Percentiles rank a stretch among this genome's conserved stretches.
phyloP scores from a whole-genome alignment of 2,888 invertebrate species.

The Ennomos fuscantarius region DNA sequence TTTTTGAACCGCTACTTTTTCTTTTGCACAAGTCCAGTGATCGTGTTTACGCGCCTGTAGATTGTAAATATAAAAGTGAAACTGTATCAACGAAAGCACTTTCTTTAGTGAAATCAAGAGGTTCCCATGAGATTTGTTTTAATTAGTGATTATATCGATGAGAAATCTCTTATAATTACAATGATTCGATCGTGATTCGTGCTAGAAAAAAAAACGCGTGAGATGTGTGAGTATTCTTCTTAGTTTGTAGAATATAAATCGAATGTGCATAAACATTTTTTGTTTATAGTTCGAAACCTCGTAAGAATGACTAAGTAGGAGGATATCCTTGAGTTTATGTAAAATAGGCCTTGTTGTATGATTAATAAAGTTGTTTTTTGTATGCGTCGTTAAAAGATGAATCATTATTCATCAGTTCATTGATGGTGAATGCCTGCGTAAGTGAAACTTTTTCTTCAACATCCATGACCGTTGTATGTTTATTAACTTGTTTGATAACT shows the following conservation, averaged over 20 bases:
- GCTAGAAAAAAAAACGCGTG: conserved; percentile 64
- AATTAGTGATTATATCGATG: conserved; percentile 48
- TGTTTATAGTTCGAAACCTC: conserved; percentile 32
- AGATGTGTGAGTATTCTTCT: conserved; percentile 73
- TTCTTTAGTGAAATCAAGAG: conserved; percentile 57
- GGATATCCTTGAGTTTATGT: conserved; percentile 24
- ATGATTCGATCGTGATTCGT: conserved; percentile 48
- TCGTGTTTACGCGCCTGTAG: conserved; percentile 32
- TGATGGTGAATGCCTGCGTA: conserved; percentile 35
- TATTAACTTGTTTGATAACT: conserved; percentile 6
- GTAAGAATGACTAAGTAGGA: conserved; percentile 25
- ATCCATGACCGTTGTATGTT: conserved; percentile 24
- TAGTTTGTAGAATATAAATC: conserved; percentile 28
- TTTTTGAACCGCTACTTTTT: conserved; percentile 51
- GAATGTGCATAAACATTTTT: conserved; percentile 25
- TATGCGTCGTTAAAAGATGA: conserved; percentile 31
- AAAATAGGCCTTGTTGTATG: conserved; percentile 29
- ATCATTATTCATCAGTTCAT: conserved; percentile 32
- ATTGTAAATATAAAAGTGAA: conserved; percentile 42
- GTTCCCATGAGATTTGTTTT: conserved; percentile 58
- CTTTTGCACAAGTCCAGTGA: conserved; percentile 28
- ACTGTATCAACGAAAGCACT: conserved; percentile 48
- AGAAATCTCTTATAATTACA: conserved; percentile 39
- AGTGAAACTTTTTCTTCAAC: conserved; percentile 37
- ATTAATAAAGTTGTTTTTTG: conserved; percentile 28